These are phyloP conservation scores for Atherinosoma microstoma DNA, from an alignment of 2,797 vertebrate genomes.

Conservation along the genomic window DNA sequence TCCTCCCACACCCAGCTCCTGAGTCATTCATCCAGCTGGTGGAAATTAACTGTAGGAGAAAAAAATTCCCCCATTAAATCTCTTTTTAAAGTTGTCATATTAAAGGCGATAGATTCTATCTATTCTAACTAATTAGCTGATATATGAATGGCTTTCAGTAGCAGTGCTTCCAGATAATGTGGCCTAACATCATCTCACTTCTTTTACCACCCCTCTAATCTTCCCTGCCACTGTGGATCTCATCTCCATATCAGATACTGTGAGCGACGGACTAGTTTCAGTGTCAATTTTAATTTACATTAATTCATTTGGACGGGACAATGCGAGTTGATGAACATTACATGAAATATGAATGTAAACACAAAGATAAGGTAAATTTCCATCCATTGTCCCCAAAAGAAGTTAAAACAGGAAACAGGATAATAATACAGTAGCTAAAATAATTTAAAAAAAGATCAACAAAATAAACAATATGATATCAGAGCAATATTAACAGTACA, in stretches of 20 bases:
- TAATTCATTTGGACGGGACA: too few relatives aligned
- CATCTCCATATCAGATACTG: conserved; percentile 24
- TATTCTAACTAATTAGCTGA: conserved; percentile 26
- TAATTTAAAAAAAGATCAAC: too few relatives aligned
- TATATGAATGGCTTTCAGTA: conserved; percentile 27
- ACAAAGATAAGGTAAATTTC: background rate
- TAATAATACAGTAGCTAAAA: too few relatives aligned
- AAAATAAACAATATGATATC: too few relatives aligned
- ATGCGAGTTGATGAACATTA: too few relatives aligned
- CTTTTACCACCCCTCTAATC: conserved; percentile 32
- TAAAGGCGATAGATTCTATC: conserved; percentile 12
- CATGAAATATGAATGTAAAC: too few relatives aligned
- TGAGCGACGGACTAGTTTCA: conserved; percentile 10
- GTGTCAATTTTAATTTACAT: background rate
- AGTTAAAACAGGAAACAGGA: too few relatives aligned
- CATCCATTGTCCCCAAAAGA: background rate
- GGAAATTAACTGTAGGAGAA: conserved; percentile 67
- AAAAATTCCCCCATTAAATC: conserved; percentile 21
- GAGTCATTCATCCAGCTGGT: conserved; percentile 73
- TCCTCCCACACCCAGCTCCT: conserved; percentile 76
- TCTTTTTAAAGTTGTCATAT: background rate
- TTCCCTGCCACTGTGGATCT: conserved; percentile 33
- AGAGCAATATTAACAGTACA: too few relatives aligned
- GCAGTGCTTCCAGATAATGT: conserved; percentile 47
- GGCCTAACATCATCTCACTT: conserved; percentile 49